phyloP scores from a whole-genome alignment of 2,797 vertebrate genomes.

The Sternarchorhynchus goeldii region DNA sequence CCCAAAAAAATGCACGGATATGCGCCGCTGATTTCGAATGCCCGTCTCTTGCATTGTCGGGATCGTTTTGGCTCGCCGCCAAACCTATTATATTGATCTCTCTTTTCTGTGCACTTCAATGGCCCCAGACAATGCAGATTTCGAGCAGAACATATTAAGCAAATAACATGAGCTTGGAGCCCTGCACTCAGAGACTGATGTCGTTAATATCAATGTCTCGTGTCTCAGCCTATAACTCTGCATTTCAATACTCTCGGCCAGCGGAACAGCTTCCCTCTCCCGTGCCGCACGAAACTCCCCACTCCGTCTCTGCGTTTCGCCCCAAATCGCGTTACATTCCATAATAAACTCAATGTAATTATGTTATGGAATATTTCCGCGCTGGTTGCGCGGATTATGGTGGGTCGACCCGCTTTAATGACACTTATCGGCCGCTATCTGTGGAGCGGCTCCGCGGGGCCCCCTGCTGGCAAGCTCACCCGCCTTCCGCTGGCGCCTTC shows the following conservation, averaged over 20 bases:
- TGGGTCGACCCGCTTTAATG: slow-evolving; percentile 55
- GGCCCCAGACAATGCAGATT: slow-evolving; percentile 79
- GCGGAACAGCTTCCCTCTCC: slow-evolving; percentile 51
- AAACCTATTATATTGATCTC: slow-evolving; percentile 86
- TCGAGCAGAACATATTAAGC: slow-evolving; percentile 80
- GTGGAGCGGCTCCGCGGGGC: slow-evolving; percentile 66
- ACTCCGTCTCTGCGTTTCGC: slow-evolving; percentile 26
- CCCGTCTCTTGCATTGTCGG: slow-evolving; percentile 77
- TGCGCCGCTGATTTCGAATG: slow-evolving; percentile 80
- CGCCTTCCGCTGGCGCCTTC: slow-evolving; percentile 72
- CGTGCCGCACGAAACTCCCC: not conserved
- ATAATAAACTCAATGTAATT: slow-evolving; percentile 45
- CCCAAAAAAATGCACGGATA: slow-evolving; percentile 72
- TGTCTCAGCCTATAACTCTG: slow-evolving; percentile 51
- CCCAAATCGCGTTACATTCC: slow-evolving; percentile 39
- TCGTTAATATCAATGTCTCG: slow-evolving; percentile 57
- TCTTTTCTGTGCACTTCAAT: slow-evolving; percentile 81
- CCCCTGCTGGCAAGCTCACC: slow-evolving; percentile 69
- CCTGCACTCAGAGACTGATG: slow-evolving; percentile 64
- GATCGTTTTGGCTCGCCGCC: slow-evolving; percentile 78
- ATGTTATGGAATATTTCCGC: slow-evolving; percentile 36
- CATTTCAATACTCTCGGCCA: slow-evolving; percentile 43
- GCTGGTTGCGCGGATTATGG: slow-evolving; percentile 36
- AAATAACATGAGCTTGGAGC: slow-evolving; percentile 72
- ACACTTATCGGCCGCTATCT: slow-evolving; percentile 74